Percentiles rank a stretch among this genome's conserved stretches.
phyloP scores from a whole-genome alignment of 2,888 invertebrate species.

The Platycnemis pennipes region DNA sequence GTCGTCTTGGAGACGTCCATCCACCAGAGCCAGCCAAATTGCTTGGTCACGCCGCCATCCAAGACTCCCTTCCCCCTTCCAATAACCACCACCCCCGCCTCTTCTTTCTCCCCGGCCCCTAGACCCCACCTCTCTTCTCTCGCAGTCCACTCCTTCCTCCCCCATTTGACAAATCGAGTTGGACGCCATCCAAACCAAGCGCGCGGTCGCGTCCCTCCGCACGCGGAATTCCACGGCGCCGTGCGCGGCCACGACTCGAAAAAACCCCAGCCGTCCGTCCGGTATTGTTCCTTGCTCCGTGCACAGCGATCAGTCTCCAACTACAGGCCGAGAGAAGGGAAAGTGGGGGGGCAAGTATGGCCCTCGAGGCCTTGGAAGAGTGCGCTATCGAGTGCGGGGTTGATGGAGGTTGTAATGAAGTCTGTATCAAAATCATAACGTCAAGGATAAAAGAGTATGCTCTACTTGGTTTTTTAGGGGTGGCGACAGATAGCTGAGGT shows the following conservation, averaged over 20 bases:
- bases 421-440: too few relatives aligned
- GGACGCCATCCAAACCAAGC: slow-evolving; percentile 49
- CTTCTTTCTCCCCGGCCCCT: not conserved
- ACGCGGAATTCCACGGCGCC: slow-evolving; percentile 53
- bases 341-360: too few relatives aligned
- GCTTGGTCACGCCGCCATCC: slow-evolving; percentile 52
- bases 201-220: not conserved
- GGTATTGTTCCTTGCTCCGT: slow-evolving; percentile 40
- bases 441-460: too few relatives aligned
- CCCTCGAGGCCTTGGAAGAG: not conserved
- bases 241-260: not conserved
- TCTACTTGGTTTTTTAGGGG: too few relatives aligned
- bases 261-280: not conserved
- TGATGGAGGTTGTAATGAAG: not conserved
- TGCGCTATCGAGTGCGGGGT: not conserved
- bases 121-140: not conserved
- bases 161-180: slow-evolving; percentile 54
- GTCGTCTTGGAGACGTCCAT: slow-evolving; percentile 41
- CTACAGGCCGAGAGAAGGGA: not conserved
- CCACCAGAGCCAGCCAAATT: slow-evolving; percentile 45
- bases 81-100: not conserved
- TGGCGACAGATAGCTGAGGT: too few relatives aligned
- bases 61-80: not conserved
- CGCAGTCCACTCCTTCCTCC: not conserved
- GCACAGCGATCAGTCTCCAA: not conserved